Conservation (phyloP, 2,797 vertebrate genomes). For the Epinephelus coioides region DNA sequence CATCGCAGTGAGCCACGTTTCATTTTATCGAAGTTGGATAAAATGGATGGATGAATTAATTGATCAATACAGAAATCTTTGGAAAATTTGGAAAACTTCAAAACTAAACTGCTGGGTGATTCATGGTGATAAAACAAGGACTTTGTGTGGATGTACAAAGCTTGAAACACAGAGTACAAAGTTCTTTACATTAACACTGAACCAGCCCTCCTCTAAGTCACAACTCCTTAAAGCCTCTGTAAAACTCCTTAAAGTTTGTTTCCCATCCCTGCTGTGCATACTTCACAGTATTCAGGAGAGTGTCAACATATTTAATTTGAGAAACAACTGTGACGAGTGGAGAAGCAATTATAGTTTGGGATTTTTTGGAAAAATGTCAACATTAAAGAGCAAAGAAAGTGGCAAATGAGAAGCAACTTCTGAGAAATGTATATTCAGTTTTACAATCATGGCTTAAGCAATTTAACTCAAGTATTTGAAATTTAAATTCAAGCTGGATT, state of each 20-base stretch:
- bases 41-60: no score
- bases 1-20: conserved; percentile 11
- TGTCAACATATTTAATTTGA: conserved; percentile 2
- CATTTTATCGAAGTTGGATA: neutral
- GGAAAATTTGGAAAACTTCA: no score
- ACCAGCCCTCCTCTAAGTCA: neutral
- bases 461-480: neutral
- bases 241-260: neutral
- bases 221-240: neutral
- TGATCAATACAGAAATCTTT: neutral
- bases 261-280: neutral
- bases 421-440: conserved; percentile 1
- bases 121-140: neutral
- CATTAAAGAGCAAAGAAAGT: neutral
- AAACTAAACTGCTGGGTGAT: neutral
- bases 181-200: neutral
- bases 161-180: neutral
- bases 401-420: neutral
- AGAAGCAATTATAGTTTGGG: conserved; percentile 8
- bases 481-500: neutral
- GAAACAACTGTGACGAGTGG: neutral
- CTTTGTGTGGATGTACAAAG: neutral
- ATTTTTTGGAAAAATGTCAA: neutral
- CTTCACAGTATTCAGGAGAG: neutral
- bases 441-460: neutral